Evolutionary conservation across 2,797 vertebrate genomes (phyloP), one percentile per base, ranked within the genome.

Genomic region (Jordanella pulchra): DNA sequence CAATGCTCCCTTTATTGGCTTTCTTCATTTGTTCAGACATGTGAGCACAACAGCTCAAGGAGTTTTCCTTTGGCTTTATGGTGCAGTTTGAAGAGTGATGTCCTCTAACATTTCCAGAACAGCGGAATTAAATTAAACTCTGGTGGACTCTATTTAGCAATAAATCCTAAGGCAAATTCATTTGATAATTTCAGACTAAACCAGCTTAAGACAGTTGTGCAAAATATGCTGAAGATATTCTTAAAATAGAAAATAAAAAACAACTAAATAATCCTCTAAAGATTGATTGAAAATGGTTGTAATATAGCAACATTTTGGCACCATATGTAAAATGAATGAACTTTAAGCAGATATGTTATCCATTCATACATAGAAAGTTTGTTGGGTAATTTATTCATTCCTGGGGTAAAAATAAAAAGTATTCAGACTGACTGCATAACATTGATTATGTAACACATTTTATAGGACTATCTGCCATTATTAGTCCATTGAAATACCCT

Each of bases 1-100:
- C 81, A 86, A 66, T 67, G 65, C 55, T 23, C 70, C 64, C 71
- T 82, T 90, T 84, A 84, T 83, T 71, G 58, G 47, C 69, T 80
- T 77, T 73, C 69, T 80, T 65, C 71, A 45, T 63, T 82, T 51
- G 65, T 84, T 73, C 67, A 78, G 51, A 81, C 69, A 86, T 69
- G 32, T 11, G 61, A 15, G 39, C 64, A 42, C 65, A 75, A 76
- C 86, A 76, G 76, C 77, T 63, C 42, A 67, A 78, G 71, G 80
- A 54, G 23, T 39, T 11, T 39, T 39, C 58, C 58, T 39, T 39
- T 21, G 18, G 12, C 58, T 61, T 61, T 2, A 13, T 39, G 21
- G 23, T 39, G 32, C 23, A 3, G 35, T 42, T 42, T 44, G 35
- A 42, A 25, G 12, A 25, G 6, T 64, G 53, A 44, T 9, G 35